phyloP scores from a whole-genome alignment of 2,113 vertebrate genomes.

The Pimephales promelas region DNA sequence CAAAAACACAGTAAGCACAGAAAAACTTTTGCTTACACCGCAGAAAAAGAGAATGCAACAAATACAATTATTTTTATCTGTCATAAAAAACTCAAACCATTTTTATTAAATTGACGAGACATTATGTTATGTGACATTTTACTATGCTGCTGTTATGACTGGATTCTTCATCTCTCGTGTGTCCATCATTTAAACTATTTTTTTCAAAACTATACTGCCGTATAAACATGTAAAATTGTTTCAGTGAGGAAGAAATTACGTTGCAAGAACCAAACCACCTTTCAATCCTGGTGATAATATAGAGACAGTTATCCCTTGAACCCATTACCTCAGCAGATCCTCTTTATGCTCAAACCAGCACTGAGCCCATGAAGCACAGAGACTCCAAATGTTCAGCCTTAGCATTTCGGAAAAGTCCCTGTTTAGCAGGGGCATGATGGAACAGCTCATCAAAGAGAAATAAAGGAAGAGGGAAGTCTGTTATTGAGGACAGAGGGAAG shows the following conservation, averaged over 20 bases:
- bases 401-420: conserved; percentile 45
- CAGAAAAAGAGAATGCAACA: no score
- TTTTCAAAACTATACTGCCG: not conserved
- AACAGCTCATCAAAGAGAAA: conserved; percentile 3
- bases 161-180: not conserved
- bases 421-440: conserved; percentile 10
- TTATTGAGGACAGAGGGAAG: conserved; percentile 15
- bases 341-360: conserved; percentile 38
- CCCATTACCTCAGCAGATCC: conserved; percentile 32
- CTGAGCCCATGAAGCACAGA: conserved; percentile 34
- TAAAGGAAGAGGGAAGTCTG: not conserved
- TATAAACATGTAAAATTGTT: not conserved
- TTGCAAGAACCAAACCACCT: conserved; percentile 25
- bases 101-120: no score
- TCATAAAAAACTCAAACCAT: no score
- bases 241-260: not conserved
- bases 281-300: not conserved
- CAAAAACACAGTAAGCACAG: no score
- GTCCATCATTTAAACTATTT: not conserved
- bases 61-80: no score
- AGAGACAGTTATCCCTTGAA: conserved; percentile 47
- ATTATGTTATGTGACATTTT: no score
- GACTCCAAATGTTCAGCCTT: conserved; percentile 41
- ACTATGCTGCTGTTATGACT: not conserved
- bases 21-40: no score